These are phyloP conservation scores for Probosciger aterrimus DNA, from an alignment of 2,113 vertebrate genomes.

Conservation along the genomic window DNA sequence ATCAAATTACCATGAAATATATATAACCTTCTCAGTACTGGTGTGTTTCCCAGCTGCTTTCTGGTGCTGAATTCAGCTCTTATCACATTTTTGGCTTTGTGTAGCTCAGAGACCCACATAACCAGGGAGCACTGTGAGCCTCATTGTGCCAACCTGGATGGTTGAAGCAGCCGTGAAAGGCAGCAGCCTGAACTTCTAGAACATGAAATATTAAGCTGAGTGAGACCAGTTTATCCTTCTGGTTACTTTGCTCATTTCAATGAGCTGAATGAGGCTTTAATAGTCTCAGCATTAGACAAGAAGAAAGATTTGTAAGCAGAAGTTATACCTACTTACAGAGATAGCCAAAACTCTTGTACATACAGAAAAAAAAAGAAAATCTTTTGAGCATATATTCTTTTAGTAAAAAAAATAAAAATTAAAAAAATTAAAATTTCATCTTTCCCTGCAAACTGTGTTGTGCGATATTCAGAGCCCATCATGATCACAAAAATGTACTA, in stretches of 20 bases:
- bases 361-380: background rate
- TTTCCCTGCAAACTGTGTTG: background rate
- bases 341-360: background rate
- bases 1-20: background rate
- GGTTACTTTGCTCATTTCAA: background rate
- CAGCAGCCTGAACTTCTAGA: background rate
- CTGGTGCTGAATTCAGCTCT: background rate
- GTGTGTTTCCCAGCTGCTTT: background rate
- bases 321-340: background rate
- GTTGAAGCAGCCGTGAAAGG: background rate
- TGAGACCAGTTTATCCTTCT: background rate
- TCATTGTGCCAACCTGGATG: background rate
- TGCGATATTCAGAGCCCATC: background rate
- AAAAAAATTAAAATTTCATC: background rate
- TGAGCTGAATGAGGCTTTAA: background rate
- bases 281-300: background rate
- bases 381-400: background rate
- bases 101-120: background rate
- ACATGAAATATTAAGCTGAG: background rate
- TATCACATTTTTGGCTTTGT: background rate
- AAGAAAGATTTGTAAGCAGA: background rate
- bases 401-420: background rate
- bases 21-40: background rate
- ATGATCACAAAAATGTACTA: background rate
- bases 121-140: background rate